phyloP scores from a whole-genome alignment of 1,140 invertebrate genomes.

The Drosophila tsacasi region DNA sequence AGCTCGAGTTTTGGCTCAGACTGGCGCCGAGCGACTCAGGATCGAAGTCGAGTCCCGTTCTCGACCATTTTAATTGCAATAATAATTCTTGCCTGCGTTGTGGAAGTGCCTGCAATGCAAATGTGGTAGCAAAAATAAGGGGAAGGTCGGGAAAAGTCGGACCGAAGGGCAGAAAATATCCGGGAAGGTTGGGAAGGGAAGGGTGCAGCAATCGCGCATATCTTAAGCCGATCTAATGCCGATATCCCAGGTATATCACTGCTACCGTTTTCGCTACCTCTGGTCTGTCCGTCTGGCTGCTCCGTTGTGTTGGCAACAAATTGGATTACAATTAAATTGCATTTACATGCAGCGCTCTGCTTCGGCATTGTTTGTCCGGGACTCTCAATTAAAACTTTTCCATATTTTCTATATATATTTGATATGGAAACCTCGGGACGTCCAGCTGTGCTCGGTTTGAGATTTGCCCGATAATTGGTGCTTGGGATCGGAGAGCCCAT shows the following conservation, averaged over 20 bases:
- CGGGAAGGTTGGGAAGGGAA: slow-evolving; percentile 25
- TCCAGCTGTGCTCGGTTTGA: slow-evolving; percentile 66
- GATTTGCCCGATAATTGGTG: slow-evolving; percentile 61
- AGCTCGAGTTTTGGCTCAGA: slow-evolving; percentile 58
- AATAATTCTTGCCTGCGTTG: slow-evolving; percentile 45
- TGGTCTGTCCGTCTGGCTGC: slow-evolving; percentile 14
- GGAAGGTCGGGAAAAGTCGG: slow-evolving; percentile 29
- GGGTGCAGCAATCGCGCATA: slow-evolving; percentile 56
- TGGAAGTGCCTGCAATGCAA: slow-evolving; percentile 40
- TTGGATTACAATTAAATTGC: slow-evolving; percentile 83
- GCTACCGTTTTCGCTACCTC: slow-evolving; percentile 51
- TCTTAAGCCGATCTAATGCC: slow-evolving; percentile 80
- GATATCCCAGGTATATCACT: slow-evolving; percentile 63
- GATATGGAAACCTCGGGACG: slow-evolving; percentile 48
- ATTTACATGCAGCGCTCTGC: slow-evolving; percentile 65
- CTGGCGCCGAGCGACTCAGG: slow-evolving; percentile 70
- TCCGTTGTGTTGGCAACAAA: slow-evolving; percentile 66
- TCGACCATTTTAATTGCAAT: slow-evolving; percentile 49
- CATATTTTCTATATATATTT: slow-evolving; percentile 57
- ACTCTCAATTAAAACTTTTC: slow-evolving; percentile 66
- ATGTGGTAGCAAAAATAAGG: slow-evolving; percentile 21
- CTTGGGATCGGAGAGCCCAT: neutral
- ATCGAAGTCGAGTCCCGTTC: slow-evolving; percentile 8
- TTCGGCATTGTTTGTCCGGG: slow-evolving; percentile 50
- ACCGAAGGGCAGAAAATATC: slow-evolving; percentile 5